Conservation (phyloP, 1,140 invertebrate genomes). For the Amphibalanus amphitrite region DNA sequence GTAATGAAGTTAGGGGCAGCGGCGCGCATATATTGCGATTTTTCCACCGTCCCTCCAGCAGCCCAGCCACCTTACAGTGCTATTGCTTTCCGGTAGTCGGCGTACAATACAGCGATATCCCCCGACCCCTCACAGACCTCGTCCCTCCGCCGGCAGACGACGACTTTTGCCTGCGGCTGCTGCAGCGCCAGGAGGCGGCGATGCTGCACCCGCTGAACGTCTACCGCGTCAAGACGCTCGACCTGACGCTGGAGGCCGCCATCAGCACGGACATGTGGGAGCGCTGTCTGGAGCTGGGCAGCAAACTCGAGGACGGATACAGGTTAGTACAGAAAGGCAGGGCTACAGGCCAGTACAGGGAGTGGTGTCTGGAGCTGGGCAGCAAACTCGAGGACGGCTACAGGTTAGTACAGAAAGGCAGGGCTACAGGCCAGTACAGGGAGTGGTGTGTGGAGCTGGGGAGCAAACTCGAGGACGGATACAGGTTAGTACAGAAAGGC, state of each 20-base stretch:
- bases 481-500: no score
- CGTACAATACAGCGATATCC: no score
- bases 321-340: slow-evolving; percentile 10
- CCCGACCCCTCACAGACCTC: no score
- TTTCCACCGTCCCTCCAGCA: no score
- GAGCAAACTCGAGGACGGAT: no score
- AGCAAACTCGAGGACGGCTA: no score
- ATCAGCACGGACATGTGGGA: slow-evolving; percentile 12
- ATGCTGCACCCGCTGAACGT: slow-evolving; percentile 11
- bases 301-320: slow-evolving; percentile 11
- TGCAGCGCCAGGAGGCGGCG: slow-evolving; percentile 9
- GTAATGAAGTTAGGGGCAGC: no score
- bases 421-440: no score
- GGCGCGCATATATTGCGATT: no score
- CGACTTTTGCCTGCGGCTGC: slow-evolving; percentile 5
- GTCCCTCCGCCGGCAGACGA: slow-evolving; percentile 11
- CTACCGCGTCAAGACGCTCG: slow-evolving; percentile 12
- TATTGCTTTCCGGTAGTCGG: no score
- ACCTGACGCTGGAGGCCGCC: slow-evolving; percentile 13
- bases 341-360: neutral
- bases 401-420: no score
- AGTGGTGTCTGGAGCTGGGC: neutral
- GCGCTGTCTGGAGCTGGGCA: slow-evolving; percentile 10
- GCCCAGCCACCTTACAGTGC: no score
- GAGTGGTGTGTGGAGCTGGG: neutral